Conservation (phyloP, 2,888 invertebrate species). For the Lepidocyrtoides sp. region DNA sequence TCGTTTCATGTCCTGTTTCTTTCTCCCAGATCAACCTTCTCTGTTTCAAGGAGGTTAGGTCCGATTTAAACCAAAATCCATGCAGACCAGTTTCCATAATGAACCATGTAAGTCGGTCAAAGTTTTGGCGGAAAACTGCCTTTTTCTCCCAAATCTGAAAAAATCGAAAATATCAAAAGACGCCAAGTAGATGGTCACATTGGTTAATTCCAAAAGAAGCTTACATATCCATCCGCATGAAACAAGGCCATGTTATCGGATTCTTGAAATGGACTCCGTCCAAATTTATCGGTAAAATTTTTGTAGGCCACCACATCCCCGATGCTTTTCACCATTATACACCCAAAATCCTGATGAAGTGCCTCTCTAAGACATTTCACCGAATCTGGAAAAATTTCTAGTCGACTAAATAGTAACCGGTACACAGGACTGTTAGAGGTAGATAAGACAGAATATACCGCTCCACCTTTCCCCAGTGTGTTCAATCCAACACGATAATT, state of each 20-base stretch:
- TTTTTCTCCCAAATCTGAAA: conserved; percentile 28
- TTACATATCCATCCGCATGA: conserved; percentile 49
- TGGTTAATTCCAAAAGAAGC: not conserved
- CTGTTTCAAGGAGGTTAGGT: conserved; percentile 16
- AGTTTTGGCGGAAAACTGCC: conserved; percentile 9
- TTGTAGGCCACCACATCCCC: conserved; percentile 18
- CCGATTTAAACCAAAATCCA: not conserved
- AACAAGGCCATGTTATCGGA: conserved; percentile 26
- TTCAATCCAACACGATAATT: conserved; percentile 70
- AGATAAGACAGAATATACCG: conserved; percentile 19
- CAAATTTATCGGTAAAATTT: conserved; percentile 48
- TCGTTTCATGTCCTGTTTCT: not conserved
- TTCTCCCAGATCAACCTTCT: conserved; percentile 8
- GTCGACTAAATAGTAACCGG: not conserved
- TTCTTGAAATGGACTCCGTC: conserved; percentile 20
- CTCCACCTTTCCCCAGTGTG: conserved; percentile 68
- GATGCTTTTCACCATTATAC: conserved; percentile 56
- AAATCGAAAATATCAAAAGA: too few relatives aligned
- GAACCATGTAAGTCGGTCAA: not conserved
- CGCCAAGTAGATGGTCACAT: too few relatives aligned
- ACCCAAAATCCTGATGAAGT: not conserved
- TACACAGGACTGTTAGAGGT: not conserved
- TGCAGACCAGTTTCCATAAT: not conserved
- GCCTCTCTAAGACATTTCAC: conserved; percentile 29
- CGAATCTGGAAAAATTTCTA: conserved; percentile 30